phyloP scores from a whole-genome alignment of 2,888 invertebrate genomes.

The Lordiphosa fenestrarum region DNA sequence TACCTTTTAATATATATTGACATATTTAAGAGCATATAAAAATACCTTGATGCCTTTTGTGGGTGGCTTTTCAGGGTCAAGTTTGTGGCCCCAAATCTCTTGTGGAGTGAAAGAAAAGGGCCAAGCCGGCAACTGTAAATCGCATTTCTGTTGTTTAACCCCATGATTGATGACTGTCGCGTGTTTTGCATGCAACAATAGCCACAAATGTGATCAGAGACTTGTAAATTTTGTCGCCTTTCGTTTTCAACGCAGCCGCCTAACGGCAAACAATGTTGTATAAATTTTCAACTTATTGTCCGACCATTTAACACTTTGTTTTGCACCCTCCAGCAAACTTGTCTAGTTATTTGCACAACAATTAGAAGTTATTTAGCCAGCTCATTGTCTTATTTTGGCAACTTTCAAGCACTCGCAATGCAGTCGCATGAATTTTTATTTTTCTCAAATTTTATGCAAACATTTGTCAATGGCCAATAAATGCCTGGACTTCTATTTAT shows the following conservation, averaged over 20 bases:
- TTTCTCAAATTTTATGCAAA: constrained; percentile 51
- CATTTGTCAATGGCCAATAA: constrained; percentile 48
- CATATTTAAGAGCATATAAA: constrained; percentile 17
- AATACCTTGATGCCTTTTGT: constrained; percentile 7
- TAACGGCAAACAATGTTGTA: constrained; percentile 37
- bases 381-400: constrained; percentile 60
- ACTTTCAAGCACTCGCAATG: constrained; percentile 43
- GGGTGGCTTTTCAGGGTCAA: constrained; percentile 44
- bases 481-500: constrained; percentile 20
- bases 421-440: constrained; percentile 58
- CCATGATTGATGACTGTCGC: constrained; percentile 70
- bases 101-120: constrained; percentile 11
- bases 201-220: constrained; percentile 14
- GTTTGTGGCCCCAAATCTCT: constrained; percentile 28
- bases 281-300: constrained; percentile 44
- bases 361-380: constrained; percentile 66
- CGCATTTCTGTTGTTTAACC: constrained; percentile 13
- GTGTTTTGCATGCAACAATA: constrained; percentile 36
- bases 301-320: constrained; percentile 61
- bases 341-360: constrained; percentile 59
- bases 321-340: constrained; percentile 31
- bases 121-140: constrained; percentile 41
- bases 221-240: constrained; percentile 62
- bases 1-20: constrained; percentile 4
- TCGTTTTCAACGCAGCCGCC: constrained; percentile 49